Percentiles rank a stretch among this genome's conserved stretches.
These are phyloP conservation scores for Triops longicaudatus DNA, from an alignment of 1,140 invertebrate species.

Conservation along the genomic window DNA sequence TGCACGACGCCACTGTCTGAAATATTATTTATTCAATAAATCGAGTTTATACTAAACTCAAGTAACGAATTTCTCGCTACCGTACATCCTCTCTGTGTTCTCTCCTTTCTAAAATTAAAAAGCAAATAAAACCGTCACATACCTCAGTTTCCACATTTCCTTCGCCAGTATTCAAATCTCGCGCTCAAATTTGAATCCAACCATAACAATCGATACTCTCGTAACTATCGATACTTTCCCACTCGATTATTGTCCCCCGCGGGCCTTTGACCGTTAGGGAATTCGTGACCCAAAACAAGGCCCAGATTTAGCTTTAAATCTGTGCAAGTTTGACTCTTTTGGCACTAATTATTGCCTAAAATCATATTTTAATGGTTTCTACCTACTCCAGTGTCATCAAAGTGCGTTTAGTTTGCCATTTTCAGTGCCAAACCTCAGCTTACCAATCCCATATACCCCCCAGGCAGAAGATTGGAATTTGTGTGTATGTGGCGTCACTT, in stretches of 20 bases:
- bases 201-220: neutral
- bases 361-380: neutral
- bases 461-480: constrained; percentile 6
- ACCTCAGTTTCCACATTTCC: neutral
- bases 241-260: neutral
- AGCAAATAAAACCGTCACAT: too few species aligned
- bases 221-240: neutral
- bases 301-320: neutral
- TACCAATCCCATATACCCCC: neutral
- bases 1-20: too few species aligned
- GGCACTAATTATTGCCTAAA: neutral
- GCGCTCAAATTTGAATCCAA: neutral
- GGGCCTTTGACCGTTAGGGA: constrained; percentile 2
- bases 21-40: too few species aligned
- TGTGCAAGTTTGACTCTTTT: neutral
- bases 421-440: neutral
- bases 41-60: too few species aligned
- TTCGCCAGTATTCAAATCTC: neutral
- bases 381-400: neutral
- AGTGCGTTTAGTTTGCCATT: neutral
- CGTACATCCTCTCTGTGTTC: too few species aligned
- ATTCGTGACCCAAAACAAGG: constrained; percentile 6
- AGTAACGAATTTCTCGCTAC: too few species aligned
- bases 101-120: too few species aligned
- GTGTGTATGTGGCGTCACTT: neutral